Percentiles rank a stretch among this genome's conserved stretches.
Evolutionary conservation across 1,140 invertebrate species (phyloP).

Genomic region (Ridgeia piscesae): DNA sequence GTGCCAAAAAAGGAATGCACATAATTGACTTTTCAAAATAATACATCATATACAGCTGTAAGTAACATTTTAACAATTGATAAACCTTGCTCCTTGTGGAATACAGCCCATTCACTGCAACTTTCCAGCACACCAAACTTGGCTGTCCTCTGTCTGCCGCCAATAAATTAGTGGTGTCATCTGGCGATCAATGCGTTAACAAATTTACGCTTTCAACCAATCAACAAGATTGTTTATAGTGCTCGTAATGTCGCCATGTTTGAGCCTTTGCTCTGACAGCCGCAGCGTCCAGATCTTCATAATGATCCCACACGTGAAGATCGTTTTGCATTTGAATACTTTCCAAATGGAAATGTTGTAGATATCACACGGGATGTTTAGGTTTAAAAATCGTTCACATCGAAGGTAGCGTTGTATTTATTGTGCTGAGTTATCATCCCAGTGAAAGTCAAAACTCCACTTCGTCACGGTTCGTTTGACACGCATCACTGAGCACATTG

Average conservation of each 20-base stretch:
- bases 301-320: neutral
- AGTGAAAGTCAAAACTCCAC: neutral
- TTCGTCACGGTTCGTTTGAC: constrained; percentile 3
- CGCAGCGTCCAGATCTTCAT: neutral
- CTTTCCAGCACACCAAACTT: too few species aligned
- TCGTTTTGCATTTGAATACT: neutral
- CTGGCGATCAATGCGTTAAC: neutral
- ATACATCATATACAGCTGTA: too few species aligned
- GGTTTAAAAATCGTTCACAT: neutral
- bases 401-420: neutral
- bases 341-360: neutral
- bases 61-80: too few species aligned
- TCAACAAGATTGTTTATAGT: neutral
- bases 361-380: neutral
- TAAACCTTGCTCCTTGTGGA: too few species aligned
- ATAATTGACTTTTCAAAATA: too few species aligned
- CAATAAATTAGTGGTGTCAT: neutral
- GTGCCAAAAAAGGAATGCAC: too few species aligned
- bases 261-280: neutral
- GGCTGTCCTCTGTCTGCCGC: too few species aligned
- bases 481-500: neutral
- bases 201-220: neutral
- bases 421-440: neutral
- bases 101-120: too few species aligned
- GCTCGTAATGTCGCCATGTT: neutral